A percentile compares a stretch with the other conserved stretches of the same genome.
phyloP scores from a whole-genome alignment of 2,888 invertebrate genomes.

The Drosophila monieri region DNA sequence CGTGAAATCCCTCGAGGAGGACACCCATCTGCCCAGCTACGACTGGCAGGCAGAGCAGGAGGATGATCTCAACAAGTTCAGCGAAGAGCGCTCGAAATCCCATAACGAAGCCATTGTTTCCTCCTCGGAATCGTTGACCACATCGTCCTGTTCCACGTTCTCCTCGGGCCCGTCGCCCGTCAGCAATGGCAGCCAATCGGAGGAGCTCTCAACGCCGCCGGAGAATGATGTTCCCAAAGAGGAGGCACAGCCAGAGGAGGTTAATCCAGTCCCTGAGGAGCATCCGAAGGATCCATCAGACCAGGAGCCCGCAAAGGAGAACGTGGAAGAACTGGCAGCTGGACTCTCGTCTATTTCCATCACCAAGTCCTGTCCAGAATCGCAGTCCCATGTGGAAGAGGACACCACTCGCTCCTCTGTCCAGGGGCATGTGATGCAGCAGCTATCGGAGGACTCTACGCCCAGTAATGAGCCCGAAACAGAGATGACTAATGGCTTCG shows the following conservation, averaged over 20 bases:
- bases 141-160: conserved; percentile 84
- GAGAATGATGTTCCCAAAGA: conserved; percentile 33
- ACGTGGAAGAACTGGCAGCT: conserved; percentile 78
- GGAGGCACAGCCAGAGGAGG: neutral
- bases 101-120: conserved; percentile 57
- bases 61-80: conserved; percentile 79
- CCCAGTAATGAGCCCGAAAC: conserved; percentile 59
- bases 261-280: neutral
- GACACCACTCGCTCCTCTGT: conserved; percentile 77
- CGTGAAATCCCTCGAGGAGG: conserved; percentile 75
- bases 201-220: conserved; percentile 66
- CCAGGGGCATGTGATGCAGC: conserved; percentile 71
- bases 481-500: conserved; percentile 27
- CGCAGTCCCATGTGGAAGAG: conserved; percentile 71
- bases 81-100: conserved; percentile 56
- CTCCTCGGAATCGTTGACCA: conserved; percentile 82
- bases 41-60: conserved; percentile 60
- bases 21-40: conserved; percentile 50
- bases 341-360: conserved; percentile 83
- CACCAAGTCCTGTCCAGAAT: conserved; percentile 59
- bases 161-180: conserved; percentile 83
- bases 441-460: conserved; percentile 66
- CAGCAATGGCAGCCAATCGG: conserved; percentile 63
- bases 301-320: conserved; percentile 12
- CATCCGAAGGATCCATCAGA: conserved; percentile 3